Evolutionary conservation across 2,797 vertebrate genomes (phyloP).

Genomic region (Artibeus lituratus): DNA sequence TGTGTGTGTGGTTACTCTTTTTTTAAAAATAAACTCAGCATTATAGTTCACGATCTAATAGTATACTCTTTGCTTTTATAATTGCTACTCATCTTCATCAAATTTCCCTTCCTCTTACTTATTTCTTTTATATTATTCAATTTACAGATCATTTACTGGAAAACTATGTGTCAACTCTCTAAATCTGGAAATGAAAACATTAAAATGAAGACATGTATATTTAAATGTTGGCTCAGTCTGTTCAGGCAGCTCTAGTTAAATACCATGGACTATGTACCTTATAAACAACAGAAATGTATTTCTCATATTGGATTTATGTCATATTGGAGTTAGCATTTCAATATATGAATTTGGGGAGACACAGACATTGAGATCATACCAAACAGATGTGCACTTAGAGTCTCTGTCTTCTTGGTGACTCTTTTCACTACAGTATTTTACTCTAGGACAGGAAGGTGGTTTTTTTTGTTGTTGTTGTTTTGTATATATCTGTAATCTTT

Average conservation of each 20-base stretch:
- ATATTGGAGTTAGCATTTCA: background rate
- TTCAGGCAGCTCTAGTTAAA: background rate
- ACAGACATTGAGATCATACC: background rate
- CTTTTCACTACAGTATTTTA: background rate
- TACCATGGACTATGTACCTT: background rate
- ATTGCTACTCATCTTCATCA: background rate
- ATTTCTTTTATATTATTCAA: background rate
- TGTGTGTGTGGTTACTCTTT: background rate
- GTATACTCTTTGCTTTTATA: background rate
- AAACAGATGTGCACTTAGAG: background rate
- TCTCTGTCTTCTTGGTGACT: background rate
- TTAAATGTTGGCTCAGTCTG: background rate
- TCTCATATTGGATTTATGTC: background rate
- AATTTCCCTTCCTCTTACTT: background rate
- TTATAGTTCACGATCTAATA: background rate
- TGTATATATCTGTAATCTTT: background rate
- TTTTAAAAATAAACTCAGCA: background rate
- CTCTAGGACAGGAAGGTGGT: background rate
- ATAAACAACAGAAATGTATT: background rate
- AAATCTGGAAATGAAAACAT: background rate
- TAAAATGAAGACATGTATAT: background rate
- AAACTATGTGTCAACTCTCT: background rate
- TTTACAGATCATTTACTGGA: background rate
- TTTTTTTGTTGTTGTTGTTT: background rate
- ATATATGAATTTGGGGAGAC: no score